Evolutionary conservation across 2,888 invertebrate genomes (phyloP), one percentile per base, ranked within the genome.

Genomic region (Cephus rjabovi): DNA sequence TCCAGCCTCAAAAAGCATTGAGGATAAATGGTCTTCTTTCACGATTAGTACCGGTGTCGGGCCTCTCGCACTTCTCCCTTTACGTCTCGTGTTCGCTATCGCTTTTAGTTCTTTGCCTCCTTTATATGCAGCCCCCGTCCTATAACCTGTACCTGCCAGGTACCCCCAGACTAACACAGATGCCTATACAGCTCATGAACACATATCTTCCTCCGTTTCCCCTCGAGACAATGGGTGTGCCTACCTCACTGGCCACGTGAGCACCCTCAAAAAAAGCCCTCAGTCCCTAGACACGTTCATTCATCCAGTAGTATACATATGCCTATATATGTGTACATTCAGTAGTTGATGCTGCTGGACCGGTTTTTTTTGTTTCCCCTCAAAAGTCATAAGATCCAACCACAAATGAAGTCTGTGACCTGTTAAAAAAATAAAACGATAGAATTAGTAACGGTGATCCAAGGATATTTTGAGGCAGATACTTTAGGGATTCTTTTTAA

Each of bases 261-360:
- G 86, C 81, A 87, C 87, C 86, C 88, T 88, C 85, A 80, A 87
- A 88, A 88, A 86, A 81, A 82, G 79, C 81, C 82, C 84, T 83
- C 81, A 81, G 75, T 77, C 77, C 81, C 70, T 81, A 81, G 79
- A 34, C 56, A 31, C 82, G 76, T 84, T 86, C 85, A 84, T 85
- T 85, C 85, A 85, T 82, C 76, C 81, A 73, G 69, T 70, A 56
- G 56, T 56, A 56, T 56, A 6, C 56, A 56, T 56, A 34, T 12
- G 23, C 40, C 56, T 70, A 75, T 35, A 31, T 77, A 56, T 73
- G 40, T 68, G 9, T 78, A 34, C 34, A 69, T 40, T 33, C 78
- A 40, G 35, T 70, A 69, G 76, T 68, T 35, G 68, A 75, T 40
- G 69, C 35, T 73, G 75, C 6, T 31, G 35, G 30, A 74, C 31